Evolutionary conservation across 2,888 invertebrate genomes (phyloP).

Genomic region (Ptilodon capucinus): DNA sequence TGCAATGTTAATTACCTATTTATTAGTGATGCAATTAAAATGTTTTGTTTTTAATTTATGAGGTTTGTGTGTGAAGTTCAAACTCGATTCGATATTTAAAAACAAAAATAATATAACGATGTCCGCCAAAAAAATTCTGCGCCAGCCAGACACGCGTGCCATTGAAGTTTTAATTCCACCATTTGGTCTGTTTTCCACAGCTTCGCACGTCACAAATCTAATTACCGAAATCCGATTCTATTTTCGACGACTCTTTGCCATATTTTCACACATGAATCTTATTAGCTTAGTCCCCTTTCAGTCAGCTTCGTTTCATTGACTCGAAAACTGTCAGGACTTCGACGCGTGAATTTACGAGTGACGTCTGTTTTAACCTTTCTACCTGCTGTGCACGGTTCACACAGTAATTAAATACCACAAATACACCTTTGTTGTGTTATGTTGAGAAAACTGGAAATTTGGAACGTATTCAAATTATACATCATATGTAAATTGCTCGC

Average conservation of each 20-base stretch:
- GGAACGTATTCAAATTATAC: too few species aligned
- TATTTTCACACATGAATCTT: slow-evolving; percentile 25
- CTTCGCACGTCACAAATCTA: slow-evolving; percentile 29
- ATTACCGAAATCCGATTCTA: slow-evolving; percentile 33
- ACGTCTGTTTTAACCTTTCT: background rate
- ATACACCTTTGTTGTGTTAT: background rate
- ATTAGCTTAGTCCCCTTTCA: slow-evolving; percentile 21
- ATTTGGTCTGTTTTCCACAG: slow-evolving; percentile 12
- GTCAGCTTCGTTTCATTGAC: slow-evolving; percentile 16
- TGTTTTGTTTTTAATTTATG: too few species aligned
- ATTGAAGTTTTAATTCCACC: slow-evolving; percentile 1
- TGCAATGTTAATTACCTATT: too few species aligned
- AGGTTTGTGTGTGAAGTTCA: too few species aligned
- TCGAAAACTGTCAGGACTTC: slow-evolving; percentile 1
- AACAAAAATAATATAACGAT: too few species aligned
- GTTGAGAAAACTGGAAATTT: too few species aligned
- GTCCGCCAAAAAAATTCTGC: too few species aligned
- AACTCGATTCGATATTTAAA: too few species aligned
- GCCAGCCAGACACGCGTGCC: background rate
- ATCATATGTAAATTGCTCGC: too few species aligned
- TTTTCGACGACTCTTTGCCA: slow-evolving; percentile 17
- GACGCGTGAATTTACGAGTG: slow-evolving; percentile 5
- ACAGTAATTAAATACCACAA: background rate
- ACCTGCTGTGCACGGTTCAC: background rate
- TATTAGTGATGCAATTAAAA: too few species aligned